These are phyloP conservation scores for Orthosia gothica DNA, from an alignment of 2,888 invertebrate genomes.

Conservation along the genomic window DNA sequence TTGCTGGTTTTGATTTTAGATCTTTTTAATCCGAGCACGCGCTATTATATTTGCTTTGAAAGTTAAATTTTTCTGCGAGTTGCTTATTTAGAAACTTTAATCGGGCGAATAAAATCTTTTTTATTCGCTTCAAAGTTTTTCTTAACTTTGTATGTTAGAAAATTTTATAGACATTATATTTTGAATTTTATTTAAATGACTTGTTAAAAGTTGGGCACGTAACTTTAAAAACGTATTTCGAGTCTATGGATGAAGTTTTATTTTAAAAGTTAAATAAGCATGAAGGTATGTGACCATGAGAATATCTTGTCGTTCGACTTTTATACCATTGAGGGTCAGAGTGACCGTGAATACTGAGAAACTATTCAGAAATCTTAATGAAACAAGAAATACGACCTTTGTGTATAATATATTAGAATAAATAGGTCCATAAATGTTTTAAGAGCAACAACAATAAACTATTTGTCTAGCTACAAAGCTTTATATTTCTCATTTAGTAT, in stretches of 20 bases:
- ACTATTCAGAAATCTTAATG: constrained; percentile 19
- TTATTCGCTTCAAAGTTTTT: constrained; percentile 14
- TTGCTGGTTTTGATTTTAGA: constrained; percentile 16
- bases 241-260: constrained; percentile 10
- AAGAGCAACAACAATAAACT: constrained; percentile 56
- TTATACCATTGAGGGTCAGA: constrained; percentile 1
- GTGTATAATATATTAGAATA: constrained; percentile 71
- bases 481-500: constrained; percentile 61
- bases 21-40: constrained; percentile 9
- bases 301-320: constrained; percentile 11
- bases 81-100: constrained; percentile 30
- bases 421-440: constrained; percentile 79
- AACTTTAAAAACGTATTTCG: constrained; percentile 23
- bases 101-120: constrained; percentile 37
- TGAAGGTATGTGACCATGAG: not conserved
- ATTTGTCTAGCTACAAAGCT: constrained; percentile 47
- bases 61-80: not conserved
- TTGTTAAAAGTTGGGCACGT: constrained; percentile 22
- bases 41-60: constrained; percentile 16
- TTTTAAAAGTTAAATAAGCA: constrained; percentile 10
- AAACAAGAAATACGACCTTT: constrained; percentile 37
- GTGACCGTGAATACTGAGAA: constrained; percentile 26
- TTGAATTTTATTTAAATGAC: constrained; percentile 34
- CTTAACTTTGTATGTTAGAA: not conserved
- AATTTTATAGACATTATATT: constrained; percentile 11